These are phyloP conservation scores for Drosophila asahinai DNA, from an alignment of 1,140 invertebrate species.

Conservation along the genomic window DNA sequence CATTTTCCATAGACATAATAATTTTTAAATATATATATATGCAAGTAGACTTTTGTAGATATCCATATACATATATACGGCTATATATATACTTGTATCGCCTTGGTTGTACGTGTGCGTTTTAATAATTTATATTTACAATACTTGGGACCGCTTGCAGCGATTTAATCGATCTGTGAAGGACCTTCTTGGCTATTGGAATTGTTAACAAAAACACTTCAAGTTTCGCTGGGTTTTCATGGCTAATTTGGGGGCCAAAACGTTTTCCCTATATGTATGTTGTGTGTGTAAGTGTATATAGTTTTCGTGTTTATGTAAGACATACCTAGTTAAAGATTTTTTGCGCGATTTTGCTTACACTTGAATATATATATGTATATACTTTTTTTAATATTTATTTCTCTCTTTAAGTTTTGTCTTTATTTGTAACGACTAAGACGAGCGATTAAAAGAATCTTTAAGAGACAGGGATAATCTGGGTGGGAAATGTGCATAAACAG, in stretches of 20 bases:
- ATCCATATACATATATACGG: constrained; percentile 38
- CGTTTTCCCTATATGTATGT: constrained; percentile 11
- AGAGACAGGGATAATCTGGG: constrained; percentile 24
- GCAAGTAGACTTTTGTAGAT: constrained; percentile 39
- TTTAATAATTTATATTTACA: constrained; percentile 47
- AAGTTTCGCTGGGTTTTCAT: constrained; percentile 37
- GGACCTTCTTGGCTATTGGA: constrained; percentile 9
- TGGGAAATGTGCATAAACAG: constrained; percentile 41
- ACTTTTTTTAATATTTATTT: constrained; percentile 46
- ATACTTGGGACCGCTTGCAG: constrained; percentile 37
- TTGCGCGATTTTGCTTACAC: constrained; percentile 72
- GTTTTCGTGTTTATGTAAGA: constrained; percentile 51
- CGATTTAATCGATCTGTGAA: constrained; percentile 16
- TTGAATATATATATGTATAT: constrained; percentile 56
- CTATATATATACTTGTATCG: constrained; percentile 37
- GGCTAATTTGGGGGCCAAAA: constrained; percentile 42
- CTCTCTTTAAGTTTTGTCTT: constrained; percentile 31
- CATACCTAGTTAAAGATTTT: constrained; percentile 85
- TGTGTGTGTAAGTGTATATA: constrained; percentile 11
- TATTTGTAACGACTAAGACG: constrained; percentile 28
- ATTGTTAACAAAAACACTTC: constrained; percentile 22
- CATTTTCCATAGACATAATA: constrained; percentile 73
- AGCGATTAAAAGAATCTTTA: constrained; percentile 15
- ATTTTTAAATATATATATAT: constrained; percentile 58
- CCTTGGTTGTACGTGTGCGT: constrained; percentile 47